Evolutionary conservation across 2,888 invertebrate genomes (phyloP), one percentile per base, ranked within the genome.

Genomic region (Phaonia tiefii): DNA sequence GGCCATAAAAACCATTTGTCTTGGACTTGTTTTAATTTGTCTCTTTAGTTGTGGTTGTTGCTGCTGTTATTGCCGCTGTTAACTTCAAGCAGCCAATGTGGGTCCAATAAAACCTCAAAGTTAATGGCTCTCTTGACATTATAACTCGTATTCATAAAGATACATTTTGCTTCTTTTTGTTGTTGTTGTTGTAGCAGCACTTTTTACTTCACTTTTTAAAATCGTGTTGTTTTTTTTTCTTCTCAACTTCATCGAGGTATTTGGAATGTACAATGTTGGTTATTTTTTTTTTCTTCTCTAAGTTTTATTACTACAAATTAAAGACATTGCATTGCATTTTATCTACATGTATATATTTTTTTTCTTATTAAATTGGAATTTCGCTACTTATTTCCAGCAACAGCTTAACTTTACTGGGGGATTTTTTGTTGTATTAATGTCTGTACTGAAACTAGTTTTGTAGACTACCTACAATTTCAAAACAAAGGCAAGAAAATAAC

Each of bases 321-420:
- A 70, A 77, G 66, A 70, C 58, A 60, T 65, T 60, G 58, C 54
- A 71, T 66, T 78, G 51, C 58, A 60, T 60, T 58, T n/a, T n/a
- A n/a, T n/a, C n/a, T n/a, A 37, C 10, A 31, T 31, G 31, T 31
- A 31, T 31, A 8, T 31, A 31, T 31, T 39, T 39, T 39, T 42
- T 15, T 54, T 37, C 15, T 26, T 22, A 49, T 78, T 78, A 71
- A 81, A 81, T 63, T 72, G 78, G 49, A 81, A 78, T 81, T 81
- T 81, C 71, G 78, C 75, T 78, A 22, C 20, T 65, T 44, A 39
- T 63, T 63, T 63, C 63, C 20, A 42, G n/a, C n/a, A n/a, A n/a
- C n/a, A 39, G 22, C 42, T 37, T 1, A 20, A 42, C 17, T 63
- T 42, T 2, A 22, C 58, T n/a, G 31, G 58, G 8, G 15, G 42